Conservation (phyloP, 2,888 invertebrate species). For the Mesorhabditis sp. region DNA sequence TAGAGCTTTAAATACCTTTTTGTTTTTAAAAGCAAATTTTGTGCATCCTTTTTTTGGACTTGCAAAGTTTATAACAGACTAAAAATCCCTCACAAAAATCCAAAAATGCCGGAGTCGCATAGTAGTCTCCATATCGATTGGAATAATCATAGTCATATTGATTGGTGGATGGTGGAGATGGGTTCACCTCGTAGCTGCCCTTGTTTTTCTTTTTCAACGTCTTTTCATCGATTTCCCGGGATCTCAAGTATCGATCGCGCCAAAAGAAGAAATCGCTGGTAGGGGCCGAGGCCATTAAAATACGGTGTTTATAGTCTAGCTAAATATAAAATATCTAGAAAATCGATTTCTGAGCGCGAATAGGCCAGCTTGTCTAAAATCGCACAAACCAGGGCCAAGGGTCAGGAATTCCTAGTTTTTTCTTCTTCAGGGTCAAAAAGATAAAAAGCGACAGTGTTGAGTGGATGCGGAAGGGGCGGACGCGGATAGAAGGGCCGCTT, state of each 20-base stretch:
- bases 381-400: no score
- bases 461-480: no score
- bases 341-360: no score
- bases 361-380: no score
- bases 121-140: background rate
- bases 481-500: no score
- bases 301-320: no score
- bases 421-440: no score
- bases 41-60: background rate
- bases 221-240: slow-evolving; percentile 4
- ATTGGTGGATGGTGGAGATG: background rate
- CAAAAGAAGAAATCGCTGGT: slow-evolving; percentile 3
- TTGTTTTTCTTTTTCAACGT: background rate
- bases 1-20: no score
- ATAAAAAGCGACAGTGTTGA: no score
- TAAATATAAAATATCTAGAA: no score
- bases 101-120: background rate
- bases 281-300: background rate
- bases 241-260: background rate
- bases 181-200: background rate
- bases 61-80: background rate
- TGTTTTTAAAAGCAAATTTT: no score
- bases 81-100: slow-evolving; percentile 1
- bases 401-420: no score
- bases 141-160: background rate